A percentile compares a stretch with the other conserved stretches of the same genome.
Conservation (phyloP, 2,113 vertebrate species). For the Pangasianodon gigas region DNA sequence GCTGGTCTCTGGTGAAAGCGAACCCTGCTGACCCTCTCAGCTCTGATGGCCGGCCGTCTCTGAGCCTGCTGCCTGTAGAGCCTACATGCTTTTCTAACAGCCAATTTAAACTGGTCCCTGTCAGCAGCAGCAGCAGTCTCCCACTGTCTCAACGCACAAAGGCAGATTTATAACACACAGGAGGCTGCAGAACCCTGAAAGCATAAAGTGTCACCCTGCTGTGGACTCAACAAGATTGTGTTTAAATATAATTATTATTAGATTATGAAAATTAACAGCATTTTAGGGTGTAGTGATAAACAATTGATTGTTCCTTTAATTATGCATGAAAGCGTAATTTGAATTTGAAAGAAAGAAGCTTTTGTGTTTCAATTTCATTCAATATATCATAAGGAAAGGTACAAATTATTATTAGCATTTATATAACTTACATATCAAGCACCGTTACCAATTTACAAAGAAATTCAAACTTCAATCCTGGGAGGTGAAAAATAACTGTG, state of each 20-base stretch:
- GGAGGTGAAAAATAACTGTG: too few relatives aligned
- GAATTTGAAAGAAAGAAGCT: neutral
- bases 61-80: slow-evolving; percentile 15
- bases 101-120: slow-evolving; percentile 57
- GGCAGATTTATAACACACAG: slow-evolving; percentile 9
- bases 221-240: neutral
- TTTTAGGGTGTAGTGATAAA: neutral
- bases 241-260: neutral
- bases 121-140: slow-evolving; percentile 45
- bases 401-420: neutral
- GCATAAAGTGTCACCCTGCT: slow-evolving; percentile 11
- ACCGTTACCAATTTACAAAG: neutral
- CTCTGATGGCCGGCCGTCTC: slow-evolving; percentile 26
- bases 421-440: too few relatives aligned
- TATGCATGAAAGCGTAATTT: too few relatives aligned
- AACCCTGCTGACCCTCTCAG: slow-evolving; percentile 42
- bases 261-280: neutral
- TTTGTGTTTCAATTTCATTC: neutral
- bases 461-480: too few relatives aligned
- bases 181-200: neutral
- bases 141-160: slow-evolving; percentile 36
- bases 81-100: slow-evolving; percentile 41
- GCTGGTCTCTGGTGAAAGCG: slow-evolving; percentile 30
- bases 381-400: neutral
- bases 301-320: neutral